Evolutionary conservation across 2,113 vertebrate genomes (phyloP).

Genomic region (Gobius niger): DNA sequence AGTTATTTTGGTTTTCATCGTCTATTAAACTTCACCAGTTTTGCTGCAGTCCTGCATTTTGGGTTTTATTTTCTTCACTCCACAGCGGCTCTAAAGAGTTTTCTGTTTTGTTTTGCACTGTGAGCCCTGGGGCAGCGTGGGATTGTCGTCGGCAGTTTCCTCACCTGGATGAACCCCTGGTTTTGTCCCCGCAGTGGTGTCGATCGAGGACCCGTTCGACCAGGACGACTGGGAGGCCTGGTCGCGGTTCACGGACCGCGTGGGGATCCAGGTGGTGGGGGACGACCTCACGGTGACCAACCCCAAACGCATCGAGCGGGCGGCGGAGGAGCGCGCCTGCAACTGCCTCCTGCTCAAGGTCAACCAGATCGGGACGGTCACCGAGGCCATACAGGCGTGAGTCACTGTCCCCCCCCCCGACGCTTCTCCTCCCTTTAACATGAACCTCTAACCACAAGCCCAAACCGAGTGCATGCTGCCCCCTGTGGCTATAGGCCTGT

Average conservation of each 20-base stretch:
- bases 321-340: conserved; percentile 92
- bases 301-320: conserved; percentile 90
- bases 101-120: too few relatives aligned
- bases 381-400: conserved; percentile 94
- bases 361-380: conserved; percentile 95
- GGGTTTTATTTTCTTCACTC: too few relatives aligned
- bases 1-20: too few relatives aligned
- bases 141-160: too few relatives aligned
- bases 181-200: conserved; percentile 81
- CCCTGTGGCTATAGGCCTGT: too few relatives aligned
- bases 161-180: background rate
- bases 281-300: conserved; percentile 95
- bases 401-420: too few relatives aligned
- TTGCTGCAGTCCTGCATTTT: too few relatives aligned
- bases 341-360: conserved; percentile 70
- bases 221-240: conserved; percentile 96
- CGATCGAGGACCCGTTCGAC: conserved; percentile 96
- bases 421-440: too few relatives aligned
- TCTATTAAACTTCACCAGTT: too few relatives aligned
- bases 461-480: background rate
- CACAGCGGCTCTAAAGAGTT: too few relatives aligned
- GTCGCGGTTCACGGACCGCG: conserved; percentile 88
- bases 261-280: conserved; percentile 93
- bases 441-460: background rate
- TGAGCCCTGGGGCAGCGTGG: too few relatives aligned